Base-by-base conservation (phyloP, 2,797 vertebrate species). In the Typhlichthys subterraneus region DNA sequence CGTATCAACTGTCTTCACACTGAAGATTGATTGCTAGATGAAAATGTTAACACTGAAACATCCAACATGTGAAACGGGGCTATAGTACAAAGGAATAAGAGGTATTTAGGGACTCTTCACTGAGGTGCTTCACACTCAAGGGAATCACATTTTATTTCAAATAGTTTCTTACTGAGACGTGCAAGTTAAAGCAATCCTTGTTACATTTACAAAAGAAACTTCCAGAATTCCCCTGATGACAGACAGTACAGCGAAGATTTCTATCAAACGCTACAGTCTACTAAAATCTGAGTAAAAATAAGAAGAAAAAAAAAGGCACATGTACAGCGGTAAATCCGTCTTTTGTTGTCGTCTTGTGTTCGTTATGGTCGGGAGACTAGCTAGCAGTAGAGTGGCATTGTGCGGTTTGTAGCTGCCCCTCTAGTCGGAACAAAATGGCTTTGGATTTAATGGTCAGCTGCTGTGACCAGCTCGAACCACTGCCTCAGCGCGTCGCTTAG, bases 401-500 rank as follows among this genome's bases (percentile, higher is more conserved):
- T 84, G 70, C 79, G 61, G 75, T 77, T 72, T 63, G 45, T 49
- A 50, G 14, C 3, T 51, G 10, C 3, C 29, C 13, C 9, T 33
- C 23, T 31, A 12, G 23, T 31, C 23, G 5, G 2, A 29, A 29
- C 12, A 53, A 53, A 29, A 64, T 63, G 59, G 65, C 69, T 65
- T 73, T 53, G 57, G 14, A 59, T 63, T 67, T 86, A 90, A 55
- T 89, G 81, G 73, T 97, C 94, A 0, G 92, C 93, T 45, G 94
- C 93, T 0, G 96, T 94, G 75, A 99, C 96, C 1, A 99, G 93
- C 72, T 99, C 98, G 67, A 99, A 99, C 98, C 98, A 99, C 86
- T 99, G 98, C 46, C 97, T 88, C 75, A 99, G 94, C 0, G 98
- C 97, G 45, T 99, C 98, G 0, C 98, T 96, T 76, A 99, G 94